Evolutionary conservation across 2,113 vertebrate species (phyloP).

Genomic region (Mesembrinibis cayennensis): DNA sequence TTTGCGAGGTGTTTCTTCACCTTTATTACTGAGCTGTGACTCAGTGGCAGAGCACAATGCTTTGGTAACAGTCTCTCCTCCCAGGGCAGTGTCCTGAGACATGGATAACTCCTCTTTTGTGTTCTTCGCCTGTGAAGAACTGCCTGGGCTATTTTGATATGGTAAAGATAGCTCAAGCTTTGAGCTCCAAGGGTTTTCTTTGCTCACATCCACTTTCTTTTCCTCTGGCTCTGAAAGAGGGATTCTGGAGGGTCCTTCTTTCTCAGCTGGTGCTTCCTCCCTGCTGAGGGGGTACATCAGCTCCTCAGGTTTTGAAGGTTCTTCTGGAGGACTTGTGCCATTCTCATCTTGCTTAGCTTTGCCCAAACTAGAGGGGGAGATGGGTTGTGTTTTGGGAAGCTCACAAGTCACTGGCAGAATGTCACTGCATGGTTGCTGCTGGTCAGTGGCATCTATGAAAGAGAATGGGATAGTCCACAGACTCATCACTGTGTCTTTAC

Average conservation of each 20-base stretch:
- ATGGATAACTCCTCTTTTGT: not conserved
- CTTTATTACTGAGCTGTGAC: conserved; percentile 9
- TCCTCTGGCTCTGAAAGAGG: not conserved
- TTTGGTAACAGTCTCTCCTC: not conserved
- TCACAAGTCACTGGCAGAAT: conserved; percentile 24
- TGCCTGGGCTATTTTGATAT: not conserved
- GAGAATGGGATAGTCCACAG: conserved; percentile 67
- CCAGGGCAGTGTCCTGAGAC: not conserved
- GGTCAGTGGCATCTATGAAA: conserved; percentile 55
- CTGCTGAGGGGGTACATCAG: not conserved
- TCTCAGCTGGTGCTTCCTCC: not conserved
- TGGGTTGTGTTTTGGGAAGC: not conserved
- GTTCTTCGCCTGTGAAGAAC: conserved; percentile 22
- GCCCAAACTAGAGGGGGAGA: not conserved
- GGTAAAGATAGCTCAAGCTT: not conserved
- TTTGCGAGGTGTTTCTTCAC: conserved; percentile 61
- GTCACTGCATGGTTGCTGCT: not conserved
- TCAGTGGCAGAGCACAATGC: not conserved
- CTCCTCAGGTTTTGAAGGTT: conserved; percentile 25
- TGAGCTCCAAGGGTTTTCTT: not conserved
- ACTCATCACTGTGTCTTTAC: conserved; percentile 68
- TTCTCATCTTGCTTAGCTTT: conserved; percentile 34
- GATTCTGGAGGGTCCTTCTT: not conserved
- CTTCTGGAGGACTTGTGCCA: not conserved
- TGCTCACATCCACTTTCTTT: not conserved